Base-by-base conservation (phyloP, 2,113 vertebrate species). In the Rhynchomys soricoides region DNA sequence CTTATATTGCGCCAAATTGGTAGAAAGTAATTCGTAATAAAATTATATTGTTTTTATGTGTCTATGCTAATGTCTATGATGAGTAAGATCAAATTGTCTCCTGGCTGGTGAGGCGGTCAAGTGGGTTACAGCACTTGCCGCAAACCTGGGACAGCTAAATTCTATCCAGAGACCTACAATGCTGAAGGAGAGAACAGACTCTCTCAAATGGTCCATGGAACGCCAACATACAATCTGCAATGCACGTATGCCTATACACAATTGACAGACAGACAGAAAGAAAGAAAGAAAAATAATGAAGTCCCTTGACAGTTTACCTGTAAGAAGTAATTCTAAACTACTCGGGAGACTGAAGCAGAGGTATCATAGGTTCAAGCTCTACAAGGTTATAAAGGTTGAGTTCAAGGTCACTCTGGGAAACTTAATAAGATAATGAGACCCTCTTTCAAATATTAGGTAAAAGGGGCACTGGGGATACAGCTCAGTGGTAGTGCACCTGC, bases 21-120 rank as follows among this genome's bases (percentile, higher is more conserved):
- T 40, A 16, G 55, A 86, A n/a, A 92, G 83, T 82, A 22, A 79
- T 52, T 86, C 55, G 37, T n/a, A 90, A 77, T 95, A 68, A 90
- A 90, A 62, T 43, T 66, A 45, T 48, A n/a, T 77, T 16, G 50
- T 45, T 75, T 74, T 37, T 89, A 55, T 19, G 59, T 29, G 26
- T 88, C 71, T 50, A 29, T 21, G 13, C 64, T 77, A 16, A 43
- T 90, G 62, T 29, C 40, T 34, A 45, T 40, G 3, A 89, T 79
- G 7, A 34, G 31, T 86, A 29, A 92, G 22, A 73, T 22, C 75
- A 64, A 48, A 45, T 13, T 73, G 13, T 77, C 34, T 34, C 19
- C 48, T 81, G 64, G 40, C 12, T 21, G 12, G 1, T 62, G 75
- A 43, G 55, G 22, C 62, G 5, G 37, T 29, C 40, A 1, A 83